A percentile compares a stretch with the other conserved stretches of the same genome.
phyloP scores from a whole-genome alignment of 2,797 vertebrate species.

The Premnoplex brunnescens region DNA sequence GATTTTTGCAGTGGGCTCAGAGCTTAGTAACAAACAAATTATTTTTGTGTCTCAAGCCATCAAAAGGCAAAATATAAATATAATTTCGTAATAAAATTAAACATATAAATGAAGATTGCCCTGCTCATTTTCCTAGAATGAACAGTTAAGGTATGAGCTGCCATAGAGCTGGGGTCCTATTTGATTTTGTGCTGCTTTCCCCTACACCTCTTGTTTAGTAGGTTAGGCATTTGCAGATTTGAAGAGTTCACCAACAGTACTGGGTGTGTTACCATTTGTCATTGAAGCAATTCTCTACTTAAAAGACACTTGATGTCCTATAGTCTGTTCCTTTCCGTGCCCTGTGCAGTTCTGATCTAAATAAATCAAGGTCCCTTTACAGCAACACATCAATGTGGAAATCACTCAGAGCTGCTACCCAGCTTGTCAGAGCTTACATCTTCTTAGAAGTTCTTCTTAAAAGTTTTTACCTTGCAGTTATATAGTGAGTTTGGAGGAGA shows the following conservation, averaged over 20 bases:
- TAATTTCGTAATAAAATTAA: background rate
- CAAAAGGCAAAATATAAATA: background rate
- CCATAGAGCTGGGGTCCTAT: accelerated
- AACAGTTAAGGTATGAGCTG: background rate
- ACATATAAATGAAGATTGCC: background rate
- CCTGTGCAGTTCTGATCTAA: background rate
- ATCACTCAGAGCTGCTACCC: background rate
- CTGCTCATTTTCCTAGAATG: background rate
- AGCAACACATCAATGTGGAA: background rate
- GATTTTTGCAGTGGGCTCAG: background rate
- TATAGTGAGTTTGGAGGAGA: background rate
- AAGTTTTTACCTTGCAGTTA: background rate
- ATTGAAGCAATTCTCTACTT: background rate
- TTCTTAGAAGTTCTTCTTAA: background rate
- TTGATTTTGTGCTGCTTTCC: accelerated
- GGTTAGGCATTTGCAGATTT: background rate
- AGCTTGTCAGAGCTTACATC: background rate
- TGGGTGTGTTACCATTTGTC: background rate
- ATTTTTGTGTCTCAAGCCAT: background rate
- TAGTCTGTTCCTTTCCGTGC: background rate
- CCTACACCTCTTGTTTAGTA: background rate
- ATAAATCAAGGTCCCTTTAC: background rate
- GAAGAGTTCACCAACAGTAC: background rate
- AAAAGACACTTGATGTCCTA: background rate
- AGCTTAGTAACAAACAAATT: background rate